A percentile compares a stretch with the other conserved stretches of the same genome.
phyloP scores from a whole-genome alignment of 2,797 vertebrate species.

The Crocidura indochinensis region DNA sequence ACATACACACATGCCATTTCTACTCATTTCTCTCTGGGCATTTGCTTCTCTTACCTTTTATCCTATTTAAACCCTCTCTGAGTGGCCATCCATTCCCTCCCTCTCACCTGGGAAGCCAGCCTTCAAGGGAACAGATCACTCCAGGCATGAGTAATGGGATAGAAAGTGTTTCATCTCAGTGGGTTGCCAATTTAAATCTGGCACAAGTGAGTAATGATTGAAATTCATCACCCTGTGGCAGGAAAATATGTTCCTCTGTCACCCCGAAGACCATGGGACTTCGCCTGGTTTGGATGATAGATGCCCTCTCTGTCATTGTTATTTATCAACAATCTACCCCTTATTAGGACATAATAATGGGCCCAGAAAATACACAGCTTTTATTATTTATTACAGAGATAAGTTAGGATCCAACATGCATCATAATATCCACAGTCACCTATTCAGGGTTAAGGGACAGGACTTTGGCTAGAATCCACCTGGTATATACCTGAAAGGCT shows the following conservation, averaged over 20 bases:
- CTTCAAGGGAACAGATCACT: slow-evolving; percentile 75
- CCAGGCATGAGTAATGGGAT: slow-evolving; percentile 80
- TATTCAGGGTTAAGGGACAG: neutral
- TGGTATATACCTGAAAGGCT: neutral
- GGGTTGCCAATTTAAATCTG: slow-evolving; percentile 83
- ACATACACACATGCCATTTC: neutral
- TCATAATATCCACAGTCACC: neutral
- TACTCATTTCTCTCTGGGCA: neutral
- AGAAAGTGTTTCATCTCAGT: slow-evolving; percentile 77
- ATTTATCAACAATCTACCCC: slow-evolving; percentile 20
- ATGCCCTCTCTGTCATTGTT: slow-evolving; percentile 12
- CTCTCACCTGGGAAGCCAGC: slow-evolving; percentile 75
- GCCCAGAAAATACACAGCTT: slow-evolving; percentile 8
- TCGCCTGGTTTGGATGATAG: slow-evolving; percentile 30
- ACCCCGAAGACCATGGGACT: neutral
- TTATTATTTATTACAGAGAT: neutral
- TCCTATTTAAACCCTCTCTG: slow-evolving; percentile 60
- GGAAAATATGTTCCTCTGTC: neutral
- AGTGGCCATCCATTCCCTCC: slow-evolving; percentile 7
- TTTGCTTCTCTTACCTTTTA: slow-evolving; percentile 53
- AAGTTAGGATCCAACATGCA: neutral
- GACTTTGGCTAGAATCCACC: neutral
- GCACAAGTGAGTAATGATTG: slow-evolving; percentile 76
- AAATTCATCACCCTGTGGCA: slow-evolving; percentile 72
- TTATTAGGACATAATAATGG: neutral